Conservation (phyloP, 2,113 vertebrate genomes). For the Coracopsis vasa region DNA sequence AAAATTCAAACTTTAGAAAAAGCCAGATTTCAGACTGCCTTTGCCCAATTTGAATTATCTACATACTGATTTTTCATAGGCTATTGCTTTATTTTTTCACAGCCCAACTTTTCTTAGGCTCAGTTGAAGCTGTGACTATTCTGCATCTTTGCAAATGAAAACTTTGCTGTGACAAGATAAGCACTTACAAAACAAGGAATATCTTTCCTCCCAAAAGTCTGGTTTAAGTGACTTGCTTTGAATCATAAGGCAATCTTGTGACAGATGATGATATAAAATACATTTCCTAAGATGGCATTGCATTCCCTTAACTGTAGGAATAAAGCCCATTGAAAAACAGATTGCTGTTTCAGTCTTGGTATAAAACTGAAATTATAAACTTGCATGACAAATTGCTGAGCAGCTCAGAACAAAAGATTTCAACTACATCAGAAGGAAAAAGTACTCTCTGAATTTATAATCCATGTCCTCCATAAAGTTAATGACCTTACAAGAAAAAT, state of each 20-base stretch:
- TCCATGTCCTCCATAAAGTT: not conserved
- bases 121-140: not conserved
- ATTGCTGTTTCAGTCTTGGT: constrained; percentile 4
- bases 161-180: constrained; percentile 31
- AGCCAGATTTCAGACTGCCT: not conserved
- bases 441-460: not conserved
- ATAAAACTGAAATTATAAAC: constrained; percentile 23
- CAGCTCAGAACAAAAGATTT: not conserved
- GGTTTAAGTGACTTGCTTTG: constrained; percentile 35
- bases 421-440: not conserved
- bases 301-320: not conserved
- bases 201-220: constrained; percentile 13
- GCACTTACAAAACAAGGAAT: not conserved
- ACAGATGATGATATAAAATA: constrained; percentile 34
- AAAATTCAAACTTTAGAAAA: not conserved
- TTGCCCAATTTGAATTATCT: not conserved
- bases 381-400: not conserved
- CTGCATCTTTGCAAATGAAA: constrained; percentile 1
- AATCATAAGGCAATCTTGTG: constrained; percentile 18
- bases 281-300: not conserved
- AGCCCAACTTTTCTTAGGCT: not conserved
- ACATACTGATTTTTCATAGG: not conserved
- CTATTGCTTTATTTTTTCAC: not conserved
- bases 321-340: constrained; percentile 14
- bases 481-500: not conserved